A percentile compares a stretch with the other conserved stretches of the same genome.
Evolutionary conservation across 2,113 vertebrate genomes (phyloP).

Genomic region (Choloepus hoffmanni): DNA sequence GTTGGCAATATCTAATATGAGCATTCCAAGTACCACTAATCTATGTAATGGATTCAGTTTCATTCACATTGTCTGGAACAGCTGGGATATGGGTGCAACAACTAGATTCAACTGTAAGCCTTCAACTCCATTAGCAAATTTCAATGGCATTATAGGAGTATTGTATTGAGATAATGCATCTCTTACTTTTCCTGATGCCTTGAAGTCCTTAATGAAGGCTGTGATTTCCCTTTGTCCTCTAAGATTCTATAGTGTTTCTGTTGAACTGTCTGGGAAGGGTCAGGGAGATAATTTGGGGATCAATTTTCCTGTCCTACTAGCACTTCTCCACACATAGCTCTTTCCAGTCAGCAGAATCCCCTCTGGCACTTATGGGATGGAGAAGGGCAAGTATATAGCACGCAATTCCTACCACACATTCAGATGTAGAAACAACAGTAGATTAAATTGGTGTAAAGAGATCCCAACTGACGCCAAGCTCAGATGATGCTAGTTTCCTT

Average conservation of each 20-base stretch:
- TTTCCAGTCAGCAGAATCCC: background rate
- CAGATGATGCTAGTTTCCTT: no score
- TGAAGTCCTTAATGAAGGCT: background rate
- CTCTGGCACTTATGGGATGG: background rate
- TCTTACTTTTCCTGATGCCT: background rate
- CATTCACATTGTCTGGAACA: background rate
- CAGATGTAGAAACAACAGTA: background rate
- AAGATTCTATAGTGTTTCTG: background rate
- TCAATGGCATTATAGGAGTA: background rate
- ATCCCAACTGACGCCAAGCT: no score
- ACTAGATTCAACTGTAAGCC: background rate
- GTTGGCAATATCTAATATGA: background rate
- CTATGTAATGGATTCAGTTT: background rate
- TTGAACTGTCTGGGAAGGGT: background rate
- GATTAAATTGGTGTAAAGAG: background rate
- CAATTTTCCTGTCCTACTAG: background rate
- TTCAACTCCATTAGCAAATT: background rate
- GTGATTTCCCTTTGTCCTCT: background rate
- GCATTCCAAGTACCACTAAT: background rate
- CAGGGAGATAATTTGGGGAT: background rate
- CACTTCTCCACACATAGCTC: background rate
- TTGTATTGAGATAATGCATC: background rate
- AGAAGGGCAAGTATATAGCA: background rate
- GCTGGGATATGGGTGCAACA: background rate
- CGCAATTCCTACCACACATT: background rate